These are phyloP conservation scores for Hyposoter dolosus DNA, from an alignment of 2,888 invertebrate species.

Conservation along the genomic window DNA sequence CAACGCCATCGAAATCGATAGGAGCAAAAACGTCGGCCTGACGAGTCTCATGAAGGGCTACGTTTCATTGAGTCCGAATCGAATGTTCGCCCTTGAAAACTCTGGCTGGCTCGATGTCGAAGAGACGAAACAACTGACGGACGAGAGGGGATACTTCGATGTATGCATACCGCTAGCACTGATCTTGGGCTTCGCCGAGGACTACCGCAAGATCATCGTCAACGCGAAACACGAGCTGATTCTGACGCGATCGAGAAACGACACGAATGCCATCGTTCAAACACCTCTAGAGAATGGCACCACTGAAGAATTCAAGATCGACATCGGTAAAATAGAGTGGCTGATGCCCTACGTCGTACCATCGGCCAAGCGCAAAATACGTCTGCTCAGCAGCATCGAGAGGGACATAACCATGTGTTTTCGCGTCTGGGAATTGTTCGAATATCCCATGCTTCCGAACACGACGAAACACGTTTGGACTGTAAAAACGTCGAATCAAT, in stretches of 20 bases:
- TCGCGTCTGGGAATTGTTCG: conserved; percentile 80
- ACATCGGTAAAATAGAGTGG: conserved; percentile 46
- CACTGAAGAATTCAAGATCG: too few relatives aligned
- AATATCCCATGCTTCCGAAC: conserved; percentile 79
- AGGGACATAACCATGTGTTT: conserved; percentile 71
- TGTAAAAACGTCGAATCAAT: conserved; percentile 75
- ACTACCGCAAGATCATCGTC: conserved; percentile 65
- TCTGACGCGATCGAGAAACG: conserved; percentile 76
- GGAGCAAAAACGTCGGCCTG: conserved; percentile 30
- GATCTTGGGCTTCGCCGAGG: conserved; percentile 59
- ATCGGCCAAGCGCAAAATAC: conserved; percentile 43
- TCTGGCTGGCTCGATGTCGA: conserved; percentile 35
- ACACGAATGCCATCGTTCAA: conserved; percentile 73
- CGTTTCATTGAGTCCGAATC: conserved; percentile 39
- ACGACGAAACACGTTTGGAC: too few relatives aligned
- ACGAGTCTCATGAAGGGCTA: conserved; percentile 7
- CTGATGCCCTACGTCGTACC: conserved; percentile 48
- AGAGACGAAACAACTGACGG: too few relatives aligned
- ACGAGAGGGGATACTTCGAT: conserved; percentile 70
- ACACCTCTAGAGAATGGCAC: conserved; percentile 69
- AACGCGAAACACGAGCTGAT: conserved; percentile 69
- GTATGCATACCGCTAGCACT: conserved; percentile 31
- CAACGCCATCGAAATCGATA: background rate
- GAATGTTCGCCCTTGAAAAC: conserved; percentile 6
- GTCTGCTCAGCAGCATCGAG: conserved; percentile 35